Evolutionary conservation across 1,140 invertebrate genomes (phyloP), one percentile per base, ranked within the genome.

Genomic region (Zaprionus tsacasi): DNA sequence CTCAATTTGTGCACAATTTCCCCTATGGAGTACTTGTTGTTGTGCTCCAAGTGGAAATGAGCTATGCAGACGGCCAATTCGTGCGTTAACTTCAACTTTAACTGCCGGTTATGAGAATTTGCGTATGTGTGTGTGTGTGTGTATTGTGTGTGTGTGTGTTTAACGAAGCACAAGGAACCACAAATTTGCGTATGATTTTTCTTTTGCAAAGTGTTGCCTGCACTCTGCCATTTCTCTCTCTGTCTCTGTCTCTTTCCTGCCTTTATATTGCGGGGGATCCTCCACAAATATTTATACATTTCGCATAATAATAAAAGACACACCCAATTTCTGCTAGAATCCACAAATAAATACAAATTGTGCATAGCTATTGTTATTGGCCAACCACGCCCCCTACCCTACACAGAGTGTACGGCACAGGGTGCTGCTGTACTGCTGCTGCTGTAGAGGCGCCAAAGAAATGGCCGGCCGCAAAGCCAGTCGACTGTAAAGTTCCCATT

Each of bases 171-270:
- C 2, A 11, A 43, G 60, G 50, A 60, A 85, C 82, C 82, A 70
- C 83, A 87, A 87, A 87, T 87, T 88, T 88, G 76, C 88, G 64
- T 83, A 87, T 87, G 83, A 87, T 87, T 88, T 82, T 88, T 82
- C 58, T 67, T 66, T 50, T 21, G 21, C 7, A 56, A 61, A 57
- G 30, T 56, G 57, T 54, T 45, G 40, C n/a, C n/a, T 15, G 7
- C 27, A 21, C 2, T 57, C 55, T 17, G n/a, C n/a, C 55, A 15
- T 59, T 11, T 61, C 21, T 50, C 6, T 48, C 43, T 27, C 30
- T 52, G 3, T 2, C 30, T 52, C 21, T 21, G 21, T 21, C 21
- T 21, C 21, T 15, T 0, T 13, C 3, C 54, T 33, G n/a, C 40
- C 52, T 43, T 25, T 21, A 21, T 21, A 21, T 25, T 64, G 3